phyloP scores from a whole-genome alignment of 1,140 invertebrate genomes.

The Drosophila bipectinata region DNA sequence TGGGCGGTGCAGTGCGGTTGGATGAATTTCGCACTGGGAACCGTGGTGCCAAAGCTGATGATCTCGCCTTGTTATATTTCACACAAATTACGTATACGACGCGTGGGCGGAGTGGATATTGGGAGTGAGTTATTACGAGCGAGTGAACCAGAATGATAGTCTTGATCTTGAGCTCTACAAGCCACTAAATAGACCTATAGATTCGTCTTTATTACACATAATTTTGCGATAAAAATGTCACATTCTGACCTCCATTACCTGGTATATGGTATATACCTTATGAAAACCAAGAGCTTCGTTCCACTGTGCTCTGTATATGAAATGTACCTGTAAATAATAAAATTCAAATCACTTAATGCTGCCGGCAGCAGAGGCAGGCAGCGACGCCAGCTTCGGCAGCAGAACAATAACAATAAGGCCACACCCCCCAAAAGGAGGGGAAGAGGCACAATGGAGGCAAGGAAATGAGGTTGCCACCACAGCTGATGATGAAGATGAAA shows the following conservation, averaged over 20 bases:
- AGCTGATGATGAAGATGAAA: conserved; percentile 56
- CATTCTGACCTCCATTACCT: too few species aligned
- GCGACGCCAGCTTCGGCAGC: conserved; percentile 41
- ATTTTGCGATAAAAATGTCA: too few species aligned
- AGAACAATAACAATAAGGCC: conserved; percentile 74
- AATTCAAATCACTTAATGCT: conserved; percentile 81
- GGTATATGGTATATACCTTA: too few species aligned
- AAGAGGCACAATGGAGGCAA: conserved; percentile 17
- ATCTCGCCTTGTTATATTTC: not conserved
- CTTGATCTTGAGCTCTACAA: too few species aligned
- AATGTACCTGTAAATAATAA: conserved; percentile 80
- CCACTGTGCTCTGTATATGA: conserved; percentile 45
- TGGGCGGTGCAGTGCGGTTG: conserved; percentile 11
- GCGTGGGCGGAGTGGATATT: not conserved
- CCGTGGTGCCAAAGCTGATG: conserved; percentile 2
- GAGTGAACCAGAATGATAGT: too few species aligned
- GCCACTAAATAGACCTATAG: too few species aligned
- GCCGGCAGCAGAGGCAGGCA: conserved; percentile 24
- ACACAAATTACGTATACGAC: not conserved
- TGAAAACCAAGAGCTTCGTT: not conserved
- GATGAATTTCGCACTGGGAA: conserved; percentile 9
- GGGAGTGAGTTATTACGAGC: not conserved
- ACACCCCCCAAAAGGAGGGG: conserved; percentile 47
- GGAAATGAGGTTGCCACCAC: conserved; percentile 78
- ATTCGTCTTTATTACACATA: too few species aligned